phyloP scores from a whole-genome alignment of 1,140 invertebrate species.

The Sycobia sp. region DNA sequence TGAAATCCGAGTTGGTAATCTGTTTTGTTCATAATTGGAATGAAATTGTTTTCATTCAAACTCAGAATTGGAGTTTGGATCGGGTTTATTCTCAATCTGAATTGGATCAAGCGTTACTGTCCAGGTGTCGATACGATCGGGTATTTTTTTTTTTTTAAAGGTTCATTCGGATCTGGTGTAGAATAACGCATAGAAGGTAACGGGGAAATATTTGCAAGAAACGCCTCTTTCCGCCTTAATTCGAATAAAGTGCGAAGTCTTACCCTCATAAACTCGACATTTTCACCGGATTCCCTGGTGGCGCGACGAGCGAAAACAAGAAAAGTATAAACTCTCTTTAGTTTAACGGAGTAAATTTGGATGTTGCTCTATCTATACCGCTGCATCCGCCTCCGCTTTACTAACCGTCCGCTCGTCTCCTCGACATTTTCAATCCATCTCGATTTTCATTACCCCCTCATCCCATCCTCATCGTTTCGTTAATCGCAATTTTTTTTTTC shows the following conservation, averaged over 20 bases:
- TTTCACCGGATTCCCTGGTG: constrained; percentile 58
- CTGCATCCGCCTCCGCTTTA: constrained; percentile 35
- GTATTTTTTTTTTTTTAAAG: too few species aligned
- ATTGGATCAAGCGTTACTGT: too few species aligned
- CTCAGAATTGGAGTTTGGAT: too few species aligned
- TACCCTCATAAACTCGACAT: constrained; percentile 60
- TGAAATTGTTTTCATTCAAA: too few species aligned
- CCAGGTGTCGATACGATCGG: too few species aligned
- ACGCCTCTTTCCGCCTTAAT: too few species aligned
- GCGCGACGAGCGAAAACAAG: constrained; percentile 48
- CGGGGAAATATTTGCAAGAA: too few species aligned
- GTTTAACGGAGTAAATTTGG: constrained; percentile 38
- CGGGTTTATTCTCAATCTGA: too few species aligned
- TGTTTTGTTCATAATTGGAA: too few species aligned
- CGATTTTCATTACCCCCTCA: constrained; percentile 38
- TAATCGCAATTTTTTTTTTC: constrained; percentile 27
- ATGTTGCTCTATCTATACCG: constrained; percentile 34
- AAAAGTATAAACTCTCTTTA: constrained; percentile 55
- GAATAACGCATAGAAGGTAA: background rate
- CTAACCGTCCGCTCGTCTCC: constrained; percentile 41
- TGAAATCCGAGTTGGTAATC: too few species aligned
- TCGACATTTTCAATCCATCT: constrained; percentile 30
- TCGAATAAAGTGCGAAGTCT: constrained; percentile 30
- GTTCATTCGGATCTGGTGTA: too few species aligned
- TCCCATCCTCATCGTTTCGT: constrained; percentile 33